A percentile compares a stretch with the other conserved stretches of the same genome.
Conservation (phyloP, 2,888 invertebrate species). For the Caradrina clavipalpis region DNA sequence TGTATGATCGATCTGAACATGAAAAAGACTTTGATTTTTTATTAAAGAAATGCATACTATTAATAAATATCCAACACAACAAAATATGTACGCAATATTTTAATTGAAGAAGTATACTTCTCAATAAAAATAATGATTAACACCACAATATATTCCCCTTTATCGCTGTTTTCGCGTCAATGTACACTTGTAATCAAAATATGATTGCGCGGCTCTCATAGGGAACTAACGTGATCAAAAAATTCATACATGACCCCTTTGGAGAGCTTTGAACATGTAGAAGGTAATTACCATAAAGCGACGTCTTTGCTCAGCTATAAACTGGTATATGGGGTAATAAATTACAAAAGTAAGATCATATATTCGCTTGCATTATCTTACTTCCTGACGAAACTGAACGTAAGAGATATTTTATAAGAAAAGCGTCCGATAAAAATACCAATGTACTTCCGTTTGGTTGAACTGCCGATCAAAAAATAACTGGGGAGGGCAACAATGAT, state of each 20-base stretch:
- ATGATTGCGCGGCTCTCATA: constrained; percentile 32
- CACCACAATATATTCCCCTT: not conserved
- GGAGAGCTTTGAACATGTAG: constrained; percentile 50
- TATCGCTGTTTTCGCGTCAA: not conserved
- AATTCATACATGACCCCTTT: constrained; percentile 56
- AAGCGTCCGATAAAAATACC: constrained; percentile 13
- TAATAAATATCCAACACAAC: too few species aligned
- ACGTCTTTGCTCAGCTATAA: constrained; percentile 61
- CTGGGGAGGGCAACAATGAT: not conserved
- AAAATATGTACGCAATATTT: not conserved
- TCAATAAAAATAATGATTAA: not conserved
- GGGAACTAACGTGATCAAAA: constrained; percentile 54
- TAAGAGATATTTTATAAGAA: constrained; percentile 20
- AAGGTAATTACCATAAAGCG: constrained; percentile 63
- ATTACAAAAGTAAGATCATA: constrained; percentile 58
- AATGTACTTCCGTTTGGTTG: not conserved
- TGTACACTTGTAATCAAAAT: constrained; percentile 33
- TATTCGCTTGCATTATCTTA: constrained; percentile 54
- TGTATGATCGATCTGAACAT: too few species aligned
- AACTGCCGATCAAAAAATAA: constrained; percentile 10
- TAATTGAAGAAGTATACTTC: not conserved
- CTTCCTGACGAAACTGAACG: constrained; percentile 26
- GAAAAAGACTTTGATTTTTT: too few species aligned
- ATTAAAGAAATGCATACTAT: too few species aligned
- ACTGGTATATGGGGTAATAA: constrained; percentile 56